A percentile compares a stretch with the other conserved stretches of the same genome.
These are phyloP conservation scores for Habropoda laboriosa DNA, from an alignment of 1,140 invertebrate species.

Conservation along the genomic window DNA sequence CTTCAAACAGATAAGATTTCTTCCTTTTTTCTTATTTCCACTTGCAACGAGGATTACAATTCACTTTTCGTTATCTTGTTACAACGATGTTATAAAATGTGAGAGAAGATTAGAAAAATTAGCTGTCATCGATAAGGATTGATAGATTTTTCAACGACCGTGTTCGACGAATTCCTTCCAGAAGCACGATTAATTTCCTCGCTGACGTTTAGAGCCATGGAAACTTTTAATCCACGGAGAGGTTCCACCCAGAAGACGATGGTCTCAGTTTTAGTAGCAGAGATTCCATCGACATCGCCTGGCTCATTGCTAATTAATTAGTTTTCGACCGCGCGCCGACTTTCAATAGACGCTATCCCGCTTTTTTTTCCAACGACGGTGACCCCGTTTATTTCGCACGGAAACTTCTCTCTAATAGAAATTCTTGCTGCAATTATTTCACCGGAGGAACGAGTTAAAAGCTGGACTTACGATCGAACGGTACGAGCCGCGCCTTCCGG, in stretches of 20 bases:
- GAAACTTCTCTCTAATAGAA: constrained; percentile 34
- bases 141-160: neutral
- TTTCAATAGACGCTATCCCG: neutral
- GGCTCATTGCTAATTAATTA: constrained; percentile 59
- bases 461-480: constrained; percentile 7
- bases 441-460: constrained; percentile 15
- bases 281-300: constrained; percentile 41
- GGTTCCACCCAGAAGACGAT: constrained; percentile 9
- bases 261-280: constrained; percentile 9
- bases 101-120: neutral
- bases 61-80: neutral
- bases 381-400: constrained; percentile 3
- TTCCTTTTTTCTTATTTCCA: neutral
- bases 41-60: constrained; percentile 1
- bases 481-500: neutral
- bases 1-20: neutral
- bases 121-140: neutral
- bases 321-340: constrained; percentile 19
- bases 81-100: neutral
- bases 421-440: constrained; percentile 34
- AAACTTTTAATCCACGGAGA: constrained; percentile 32
- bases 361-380: neutral
- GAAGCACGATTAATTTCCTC: neutral
- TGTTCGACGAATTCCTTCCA: neutral
- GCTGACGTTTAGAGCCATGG: neutral